Base-by-base conservation (phyloP, 2,113 vertebrate genomes). In the Eupsittula cactorum region DNA sequence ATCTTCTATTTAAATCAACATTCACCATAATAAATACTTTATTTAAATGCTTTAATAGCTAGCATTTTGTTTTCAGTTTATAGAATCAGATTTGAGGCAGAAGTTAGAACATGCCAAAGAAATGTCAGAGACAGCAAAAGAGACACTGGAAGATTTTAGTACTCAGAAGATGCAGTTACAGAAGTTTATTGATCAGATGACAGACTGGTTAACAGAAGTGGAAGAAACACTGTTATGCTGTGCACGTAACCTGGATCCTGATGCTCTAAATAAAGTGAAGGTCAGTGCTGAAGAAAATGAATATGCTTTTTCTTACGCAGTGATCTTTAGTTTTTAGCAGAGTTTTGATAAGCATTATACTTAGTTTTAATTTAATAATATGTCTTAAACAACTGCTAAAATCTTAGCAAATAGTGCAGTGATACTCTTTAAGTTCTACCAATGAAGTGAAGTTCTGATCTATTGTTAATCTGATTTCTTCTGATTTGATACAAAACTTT, bases 41-140 rank as follows among this genome's bases (percentile, higher is more conserved):
- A 25, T 52, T 42, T 44, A 79, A 91, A 47, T 90, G 13, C 3
- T 49, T 55, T 85, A 84, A 73, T 37, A 39, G 4, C 4, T 46
- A 64, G 73, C 4, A 27, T 64, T 94, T 97, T 95, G 4, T 6
- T 55, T 94, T 80, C 96, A 99, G 99, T 99, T 99, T 74, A 95
- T 99, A 95, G 99, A 99, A 96, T 98, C 98, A n/a, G 99, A 99
- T 91, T 96, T 99, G 89, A 98, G 95, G 95, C 99, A 99, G 97
- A 99, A 99, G 91, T 82, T 99, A 95, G 97, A 98, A 74, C 99
- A 99, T 19, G 98, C 98, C 11, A 98, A 98, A 94, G 99, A 99
- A 96, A 97, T 98, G 49, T 98, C 98, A 55, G 98, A 98, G 94
- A 98, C 98, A 89, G 99, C 98, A 79, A 98, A 98, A 96, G 98